phyloP scores from a whole-genome alignment of 1,140 invertebrate genomes.

The Epicauta chinensis region DNA sequence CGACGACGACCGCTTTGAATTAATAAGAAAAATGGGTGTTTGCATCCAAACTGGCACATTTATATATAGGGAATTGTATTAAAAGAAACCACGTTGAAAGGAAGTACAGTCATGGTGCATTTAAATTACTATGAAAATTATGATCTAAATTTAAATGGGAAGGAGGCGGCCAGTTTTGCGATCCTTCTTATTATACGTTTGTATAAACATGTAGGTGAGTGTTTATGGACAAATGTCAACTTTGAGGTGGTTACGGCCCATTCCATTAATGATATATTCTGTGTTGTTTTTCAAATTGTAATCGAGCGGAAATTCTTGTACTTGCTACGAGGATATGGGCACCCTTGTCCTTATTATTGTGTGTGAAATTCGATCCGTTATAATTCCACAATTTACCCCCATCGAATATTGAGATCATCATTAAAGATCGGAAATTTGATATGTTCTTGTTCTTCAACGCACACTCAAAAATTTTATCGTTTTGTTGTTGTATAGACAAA shows the following conservation, averaged over 20 bases:
- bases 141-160: constrained; percentile 21
- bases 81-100: constrained; percentile 11
- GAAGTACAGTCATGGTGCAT: constrained; percentile 26
- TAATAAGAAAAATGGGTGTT: constrained; percentile 26
- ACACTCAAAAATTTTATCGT: too few relatives aligned
- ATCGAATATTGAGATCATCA: constrained; percentile 2
- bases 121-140: constrained; percentile 22
- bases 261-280: constrained; percentile 4
- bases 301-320: constrained; percentile 8
- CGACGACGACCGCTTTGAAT: constrained; percentile 24
- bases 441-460: neutral
- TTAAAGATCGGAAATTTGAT: constrained; percentile 2
- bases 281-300: constrained; percentile 1
- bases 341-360: neutral
- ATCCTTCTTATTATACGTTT: neutral
- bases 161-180: constrained; percentile 16
- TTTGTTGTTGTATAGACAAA: neutral
- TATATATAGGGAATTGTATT: neutral
- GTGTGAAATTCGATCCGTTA: constrained; percentile 5
- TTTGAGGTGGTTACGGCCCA: constrained; percentile 13
- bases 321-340: neutral
- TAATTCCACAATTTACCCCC: constrained; percentile 9
- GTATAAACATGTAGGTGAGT: neutral
- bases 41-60: constrained; percentile 19
- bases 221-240: neutral